A percentile compares a stretch with the other conserved stretches of the same genome.
Conservation (phyloP, 2,797 vertebrate species). For the Smutsia gigantea region DNA sequence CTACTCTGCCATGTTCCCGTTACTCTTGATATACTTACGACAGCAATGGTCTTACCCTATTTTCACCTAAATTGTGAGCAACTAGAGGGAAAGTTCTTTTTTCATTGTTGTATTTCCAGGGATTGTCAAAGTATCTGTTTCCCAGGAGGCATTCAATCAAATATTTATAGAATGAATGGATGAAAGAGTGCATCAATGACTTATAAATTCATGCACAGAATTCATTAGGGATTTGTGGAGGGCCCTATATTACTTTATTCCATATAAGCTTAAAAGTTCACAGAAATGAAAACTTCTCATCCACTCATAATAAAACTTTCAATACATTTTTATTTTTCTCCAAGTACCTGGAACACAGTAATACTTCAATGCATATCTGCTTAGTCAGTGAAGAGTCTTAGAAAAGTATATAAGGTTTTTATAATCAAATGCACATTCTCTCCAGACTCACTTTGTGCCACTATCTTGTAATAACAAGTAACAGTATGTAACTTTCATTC, state of each 20-base stretch:
- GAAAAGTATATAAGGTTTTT: slow-evolving; percentile 4
- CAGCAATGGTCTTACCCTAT: background rate
- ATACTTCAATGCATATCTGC: background rate
- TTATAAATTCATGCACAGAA: background rate
- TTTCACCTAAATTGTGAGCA: slow-evolving; percentile 36
- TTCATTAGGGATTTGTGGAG: slow-evolving; percentile 20
- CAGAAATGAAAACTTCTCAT: slow-evolving; percentile 47
- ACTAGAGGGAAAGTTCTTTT: background rate
- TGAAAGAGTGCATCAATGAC: slow-evolving; percentile 15
- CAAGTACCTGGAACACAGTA: background rate
- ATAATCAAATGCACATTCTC: slow-evolving; percentile 9
- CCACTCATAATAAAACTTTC: slow-evolving; percentile 35
- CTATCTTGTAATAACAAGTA: slow-evolving; percentile 31
- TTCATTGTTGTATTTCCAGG: slow-evolving; percentile 30
- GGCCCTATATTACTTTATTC: slow-evolving; percentile 21
- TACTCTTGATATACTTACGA: background rate
- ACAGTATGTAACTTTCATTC: slow-evolving; percentile 40
- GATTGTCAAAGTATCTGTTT: slow-evolving; percentile 31
- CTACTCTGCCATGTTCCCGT: background rate
- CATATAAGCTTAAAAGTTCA: slow-evolving; percentile 46
- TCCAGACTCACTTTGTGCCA: slow-evolving; percentile 1
- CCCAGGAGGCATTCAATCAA: slow-evolving; percentile 4
- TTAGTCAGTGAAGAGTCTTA: slow-evolving; percentile 19
- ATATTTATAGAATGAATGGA: slow-evolving; percentile 26
- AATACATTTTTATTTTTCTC: slow-evolving; percentile 14